Evolutionary conservation across 2,113 vertebrate species (phyloP).

Genomic region (Urocolius indicus): DNA sequence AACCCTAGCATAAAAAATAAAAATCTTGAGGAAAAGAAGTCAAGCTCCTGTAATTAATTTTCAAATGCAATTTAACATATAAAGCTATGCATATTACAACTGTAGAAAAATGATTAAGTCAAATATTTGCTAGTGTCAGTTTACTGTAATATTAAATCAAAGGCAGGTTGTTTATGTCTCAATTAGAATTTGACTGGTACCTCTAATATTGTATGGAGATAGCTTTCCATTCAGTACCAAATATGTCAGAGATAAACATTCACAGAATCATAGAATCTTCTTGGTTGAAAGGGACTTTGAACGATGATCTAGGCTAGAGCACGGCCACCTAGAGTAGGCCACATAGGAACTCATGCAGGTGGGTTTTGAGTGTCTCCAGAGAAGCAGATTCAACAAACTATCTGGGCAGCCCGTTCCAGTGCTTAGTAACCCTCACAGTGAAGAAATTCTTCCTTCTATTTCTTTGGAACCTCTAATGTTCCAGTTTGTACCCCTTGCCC

Average conservation of each 20-base stretch:
- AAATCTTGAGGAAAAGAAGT: neutral
- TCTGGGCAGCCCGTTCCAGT: no score
- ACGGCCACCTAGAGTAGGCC: no score
- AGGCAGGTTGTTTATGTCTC: neutral
- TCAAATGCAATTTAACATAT: neutral
- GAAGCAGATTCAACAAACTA: no score
- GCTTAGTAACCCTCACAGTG: no score
- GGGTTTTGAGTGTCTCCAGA: no score
- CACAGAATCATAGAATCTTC: no score
- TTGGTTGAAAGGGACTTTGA: no score
- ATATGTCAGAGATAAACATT: neutral
- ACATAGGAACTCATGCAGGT: no score
- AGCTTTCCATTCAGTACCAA: neutral
- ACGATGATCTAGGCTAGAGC: no score
- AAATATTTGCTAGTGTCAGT: neutral
- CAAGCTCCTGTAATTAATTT: neutral
- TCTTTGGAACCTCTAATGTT: no score
- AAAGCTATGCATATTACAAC: neutral
- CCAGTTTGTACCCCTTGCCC: no score
- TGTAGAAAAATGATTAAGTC: neutral
- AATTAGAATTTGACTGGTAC: neutral
- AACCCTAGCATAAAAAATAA: neutral
- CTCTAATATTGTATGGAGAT: neutral
- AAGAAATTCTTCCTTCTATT: no score
- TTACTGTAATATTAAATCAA: neutral